A percentile compares a stretch with the other conserved stretches of the same genome.
phyloP scores from a whole-genome alignment of 2,888 invertebrate genomes.

The Zootermopsis nevadensis region DNA sequence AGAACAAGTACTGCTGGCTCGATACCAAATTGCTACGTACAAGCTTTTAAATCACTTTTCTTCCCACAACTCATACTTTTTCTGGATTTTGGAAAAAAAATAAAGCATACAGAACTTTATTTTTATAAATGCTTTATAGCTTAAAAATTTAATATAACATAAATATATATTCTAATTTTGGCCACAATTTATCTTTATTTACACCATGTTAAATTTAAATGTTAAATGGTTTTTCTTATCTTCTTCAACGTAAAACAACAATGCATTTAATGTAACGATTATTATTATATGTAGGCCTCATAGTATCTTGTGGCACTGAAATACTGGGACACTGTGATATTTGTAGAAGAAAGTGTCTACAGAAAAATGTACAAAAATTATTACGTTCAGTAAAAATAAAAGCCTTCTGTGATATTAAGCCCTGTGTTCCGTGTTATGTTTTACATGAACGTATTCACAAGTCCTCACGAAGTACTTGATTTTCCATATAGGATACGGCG shows the following conservation, averaged over 20 bases:
- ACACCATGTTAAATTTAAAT: background rate
- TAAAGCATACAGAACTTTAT: background rate
- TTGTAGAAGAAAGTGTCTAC: too few relatives aligned
- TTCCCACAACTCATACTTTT: background rate
- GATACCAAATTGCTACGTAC: slow-evolving; percentile 18
- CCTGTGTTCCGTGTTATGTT: background rate
- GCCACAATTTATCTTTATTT: background rate
- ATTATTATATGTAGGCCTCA: too few relatives aligned
- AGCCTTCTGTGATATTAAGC: background rate
- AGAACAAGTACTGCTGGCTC: slow-evolving; percentile 26
- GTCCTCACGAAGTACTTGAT: background rate
- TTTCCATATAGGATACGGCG: background rate
- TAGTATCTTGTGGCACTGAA: too few relatives aligned
- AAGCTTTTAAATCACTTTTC: slow-evolving; percentile 24
- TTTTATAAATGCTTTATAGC: background rate
- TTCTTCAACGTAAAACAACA: background rate
- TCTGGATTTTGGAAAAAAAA: background rate
- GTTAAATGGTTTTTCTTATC: background rate
- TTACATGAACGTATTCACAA: background rate
- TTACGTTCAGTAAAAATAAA: too few relatives aligned
- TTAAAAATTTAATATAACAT: background rate
- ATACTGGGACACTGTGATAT: too few relatives aligned
- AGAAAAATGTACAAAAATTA: too few relatives aligned
- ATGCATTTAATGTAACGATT: background rate
- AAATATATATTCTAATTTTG: background rate